phyloP scores from a whole-genome alignment of 2,888 invertebrate species.

The Melieria picta region DNA sequence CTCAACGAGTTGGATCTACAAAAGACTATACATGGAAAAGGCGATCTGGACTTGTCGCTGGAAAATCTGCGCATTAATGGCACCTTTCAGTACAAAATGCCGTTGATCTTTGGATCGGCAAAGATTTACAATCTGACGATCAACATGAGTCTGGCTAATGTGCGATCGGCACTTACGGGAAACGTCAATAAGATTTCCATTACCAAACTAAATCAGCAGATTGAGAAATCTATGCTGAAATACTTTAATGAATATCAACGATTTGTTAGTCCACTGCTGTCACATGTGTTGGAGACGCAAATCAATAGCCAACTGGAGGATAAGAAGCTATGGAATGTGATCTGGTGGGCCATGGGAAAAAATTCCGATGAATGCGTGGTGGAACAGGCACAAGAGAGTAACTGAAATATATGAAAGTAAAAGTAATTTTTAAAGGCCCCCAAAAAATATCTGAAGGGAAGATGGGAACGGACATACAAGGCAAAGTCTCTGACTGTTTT shows the following conservation, averaged over 20 bases:
- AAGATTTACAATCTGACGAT: conserved; percentile 40
- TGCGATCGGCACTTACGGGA: conserved; percentile 38
- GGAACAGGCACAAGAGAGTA: no score
- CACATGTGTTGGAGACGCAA: conserved; percentile 28
- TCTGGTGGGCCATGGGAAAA: no score
- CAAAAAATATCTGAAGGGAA: no score
- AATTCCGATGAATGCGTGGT: no score
- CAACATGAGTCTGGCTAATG: conserved; percentile 31
- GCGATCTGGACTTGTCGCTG: conserved; percentile 38
- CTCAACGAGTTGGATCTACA: conserved; percentile 27
- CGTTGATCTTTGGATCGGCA: conserved; percentile 38
- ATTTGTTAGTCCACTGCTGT: conserved; percentile 31
- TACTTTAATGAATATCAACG: conserved; percentile 38
- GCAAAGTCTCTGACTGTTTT: no score
- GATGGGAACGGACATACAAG: no score
- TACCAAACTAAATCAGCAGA: conserved; percentile 32
- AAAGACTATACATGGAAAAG: conserved; percentile 30
- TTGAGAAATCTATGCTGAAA: conserved; percentile 35
- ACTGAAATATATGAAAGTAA: no score
- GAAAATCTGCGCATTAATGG: conserved; percentile 39
- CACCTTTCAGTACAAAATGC: conserved; percentile 41
- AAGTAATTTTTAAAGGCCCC: no score
- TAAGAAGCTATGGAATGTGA: no score
- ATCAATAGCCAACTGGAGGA: not conserved
- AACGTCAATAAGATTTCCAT: conserved; percentile 24